Evolutionary conservation across 2,888 invertebrate genomes (phyloP).

Genomic region (Lycophotia porphyrea): DNA sequence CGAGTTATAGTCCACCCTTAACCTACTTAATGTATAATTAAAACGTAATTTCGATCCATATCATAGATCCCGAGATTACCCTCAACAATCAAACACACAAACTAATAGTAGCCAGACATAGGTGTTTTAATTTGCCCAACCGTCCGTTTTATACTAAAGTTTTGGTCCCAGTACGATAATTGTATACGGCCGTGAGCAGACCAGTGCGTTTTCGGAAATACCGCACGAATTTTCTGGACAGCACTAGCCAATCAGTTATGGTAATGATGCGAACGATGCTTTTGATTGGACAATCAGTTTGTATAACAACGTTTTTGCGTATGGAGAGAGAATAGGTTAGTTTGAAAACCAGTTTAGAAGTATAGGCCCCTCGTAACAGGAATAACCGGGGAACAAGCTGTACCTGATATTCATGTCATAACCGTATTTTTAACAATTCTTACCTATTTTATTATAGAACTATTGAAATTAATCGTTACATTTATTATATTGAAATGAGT

Average conservation of each 20-base stretch:
- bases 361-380: background rate
- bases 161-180: conserved; percentile 76
- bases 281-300: conserved; percentile 75
- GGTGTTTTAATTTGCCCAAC: conserved; percentile 77
- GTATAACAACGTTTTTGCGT: conserved; percentile 47
- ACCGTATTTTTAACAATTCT: too few species aligned
- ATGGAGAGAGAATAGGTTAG: background rate
- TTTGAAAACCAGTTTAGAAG: background rate
- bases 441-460: background rate
- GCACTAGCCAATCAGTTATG: conserved; percentile 84
- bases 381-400: too few species aligned
- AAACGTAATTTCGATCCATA: background rate
- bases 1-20: background rate
- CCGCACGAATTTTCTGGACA: conserved; percentile 59
- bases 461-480: background rate
- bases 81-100: conserved; percentile 10
- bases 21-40: background rate
- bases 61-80: background rate
- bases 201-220: conserved; percentile 63
- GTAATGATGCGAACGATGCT: conserved; percentile 78
- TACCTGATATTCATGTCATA: too few species aligned
- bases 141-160: conserved; percentile 74
- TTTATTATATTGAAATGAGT: background rate
- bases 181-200: conserved; percentile 38
- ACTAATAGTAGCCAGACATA: conserved; percentile 24